Evolutionary conservation across 2,113 vertebrate genomes (phyloP).

Genomic region (Pollachius pollachius): DNA sequence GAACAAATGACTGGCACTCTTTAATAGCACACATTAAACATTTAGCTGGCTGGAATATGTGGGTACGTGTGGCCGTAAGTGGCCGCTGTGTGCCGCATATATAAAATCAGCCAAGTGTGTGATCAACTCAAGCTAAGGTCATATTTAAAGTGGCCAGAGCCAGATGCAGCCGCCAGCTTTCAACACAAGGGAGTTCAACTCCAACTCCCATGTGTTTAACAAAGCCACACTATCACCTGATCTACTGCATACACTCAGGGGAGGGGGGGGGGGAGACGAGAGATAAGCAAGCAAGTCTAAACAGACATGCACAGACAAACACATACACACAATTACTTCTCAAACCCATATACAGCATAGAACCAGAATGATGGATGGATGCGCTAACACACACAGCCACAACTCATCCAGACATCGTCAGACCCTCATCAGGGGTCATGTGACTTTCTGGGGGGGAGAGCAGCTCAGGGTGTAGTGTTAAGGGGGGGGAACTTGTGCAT

Average conservation of each 20-base stretch:
- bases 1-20: constrained; percentile 10
- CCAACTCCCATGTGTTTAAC: not conserved
- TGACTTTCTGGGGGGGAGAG: constrained; percentile 19
- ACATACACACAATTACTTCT: too few relatives aligned
- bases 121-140: too few relatives aligned
- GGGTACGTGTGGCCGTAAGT: not conserved
- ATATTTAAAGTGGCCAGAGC: too few relatives aligned
- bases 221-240: not conserved
- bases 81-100: not conserved
- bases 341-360: too few relatives aligned
- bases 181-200: too few relatives aligned
- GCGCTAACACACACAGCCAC: not conserved
- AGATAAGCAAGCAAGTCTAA: not conserved
- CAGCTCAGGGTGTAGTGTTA: constrained; percentile 11
- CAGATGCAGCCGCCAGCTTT: too few relatives aligned
- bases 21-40: not conserved
- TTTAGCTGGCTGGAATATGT: constrained; percentile 10
- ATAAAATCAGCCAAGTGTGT: too few relatives aligned
- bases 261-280: not conserved
- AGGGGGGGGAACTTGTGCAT: constrained; percentile 22
- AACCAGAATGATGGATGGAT: too few relatives aligned
- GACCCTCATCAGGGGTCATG: constrained; percentile 2
- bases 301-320: not conserved
- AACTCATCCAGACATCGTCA: not conserved
- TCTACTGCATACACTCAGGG: not conserved